Base-by-base conservation (phyloP, 2,888 invertebrate species). In the Acronicta alni region DNA sequence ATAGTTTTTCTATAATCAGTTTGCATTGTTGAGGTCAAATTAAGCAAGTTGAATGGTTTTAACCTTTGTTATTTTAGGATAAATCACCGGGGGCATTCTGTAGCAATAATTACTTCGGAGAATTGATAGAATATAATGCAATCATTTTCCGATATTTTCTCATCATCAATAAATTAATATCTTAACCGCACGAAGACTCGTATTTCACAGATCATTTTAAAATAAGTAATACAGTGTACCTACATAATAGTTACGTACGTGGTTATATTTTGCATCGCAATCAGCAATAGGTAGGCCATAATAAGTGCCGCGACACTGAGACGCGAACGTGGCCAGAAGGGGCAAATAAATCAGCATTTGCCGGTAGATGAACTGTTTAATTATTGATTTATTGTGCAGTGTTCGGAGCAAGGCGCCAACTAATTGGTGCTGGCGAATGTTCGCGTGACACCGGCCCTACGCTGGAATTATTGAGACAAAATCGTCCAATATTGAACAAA, bases 301-400 rank as follows among this genome's bases (percentile, higher is more conserved):
- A 68, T 77, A 72, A 68, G 63, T 58, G 53, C 73, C 69, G 82
- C 82, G 86, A 89, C 87, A 85, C 81, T 83, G 78, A 82, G 84
- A 79, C 78, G 80, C 82, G 81, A 86, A 84, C 88, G 87, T 85
- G 89, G 89, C 86, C 83, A 88, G 88, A 83, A 87, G 86, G 86
- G 77, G 86, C 74, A 72, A 87, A 93, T 93, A 93, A 93, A 93
- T 93, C 92, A 93, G 92, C 85, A 91, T 93, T 93, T 91, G 91
- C 88, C 80, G 78, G 86, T 90, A 88, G 91, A 92, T 92, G 90
- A 92, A 92, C 91, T 89, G 85, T 91, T 91, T 91, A 92, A 92
- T 93, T 93, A 93, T 92, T 93, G 94, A 93, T 93, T 94, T 94
- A 93, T 92, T 89, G 91, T 87, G 63, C 75, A 72, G 55, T 71